These are phyloP conservation scores for Leptosomus discolor DNA, from an alignment of 2,113 vertebrate species.

Conservation along the genomic window DNA sequence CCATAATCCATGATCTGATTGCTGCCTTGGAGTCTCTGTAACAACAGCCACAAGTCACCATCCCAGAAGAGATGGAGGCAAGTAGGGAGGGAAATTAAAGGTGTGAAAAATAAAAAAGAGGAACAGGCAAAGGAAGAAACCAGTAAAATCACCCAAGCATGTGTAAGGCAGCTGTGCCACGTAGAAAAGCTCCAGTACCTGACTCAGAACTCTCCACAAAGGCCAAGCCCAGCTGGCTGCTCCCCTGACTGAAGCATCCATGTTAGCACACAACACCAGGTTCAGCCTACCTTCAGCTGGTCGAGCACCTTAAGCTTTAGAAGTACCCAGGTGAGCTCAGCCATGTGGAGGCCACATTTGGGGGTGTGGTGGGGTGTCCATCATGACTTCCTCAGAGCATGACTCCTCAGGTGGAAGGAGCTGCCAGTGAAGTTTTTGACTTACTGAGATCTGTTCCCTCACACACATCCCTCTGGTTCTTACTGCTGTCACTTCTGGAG, in stretches of 20 bases:
- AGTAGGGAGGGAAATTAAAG: not conserved
- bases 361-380: not conserved
- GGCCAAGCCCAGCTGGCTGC: not conserved
- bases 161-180: not conserved
- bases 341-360: not conserved
- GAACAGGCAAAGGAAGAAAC: not conserved
- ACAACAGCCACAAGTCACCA: slow-evolving; percentile 28
- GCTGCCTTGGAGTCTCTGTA: slow-evolving; percentile 52
- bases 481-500: not conserved
- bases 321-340: not conserved
- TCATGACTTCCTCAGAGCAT: not conserved
- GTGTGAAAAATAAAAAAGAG: not conserved
- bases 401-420: not conserved
- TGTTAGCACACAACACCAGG: not conserved
- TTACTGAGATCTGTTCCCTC: not conserved
- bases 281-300: not conserved
- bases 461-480: not conserved
- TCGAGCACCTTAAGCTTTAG: not conserved
- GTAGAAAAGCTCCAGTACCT: not conserved
- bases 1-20: slow-evolving; percentile 21
- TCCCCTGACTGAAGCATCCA: not conserved
- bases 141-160: not conserved
- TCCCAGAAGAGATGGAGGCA: not conserved
- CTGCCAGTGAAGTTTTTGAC: not conserved
- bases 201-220: not conserved